Evolutionary conservation across 1,140 invertebrate genomes (phyloP).

Genomic region (Pantala flavescens): DNA sequence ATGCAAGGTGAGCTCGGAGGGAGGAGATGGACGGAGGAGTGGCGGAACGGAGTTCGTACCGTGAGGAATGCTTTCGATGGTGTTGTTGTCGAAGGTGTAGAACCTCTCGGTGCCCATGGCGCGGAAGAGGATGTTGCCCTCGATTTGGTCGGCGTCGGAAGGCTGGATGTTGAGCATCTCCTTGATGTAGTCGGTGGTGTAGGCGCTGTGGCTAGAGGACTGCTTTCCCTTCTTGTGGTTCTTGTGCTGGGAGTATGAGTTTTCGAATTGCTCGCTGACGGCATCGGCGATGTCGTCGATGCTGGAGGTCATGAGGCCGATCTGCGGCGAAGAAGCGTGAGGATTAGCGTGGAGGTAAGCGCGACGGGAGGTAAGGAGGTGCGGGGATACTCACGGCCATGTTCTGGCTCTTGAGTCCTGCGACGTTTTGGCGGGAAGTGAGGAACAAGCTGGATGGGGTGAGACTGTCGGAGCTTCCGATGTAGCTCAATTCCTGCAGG

Average conservation of each 20-base stretch:
- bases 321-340: conserved; percentile 22
- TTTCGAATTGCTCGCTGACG: conserved; percentile 30
- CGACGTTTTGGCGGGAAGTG: conserved; percentile 31
- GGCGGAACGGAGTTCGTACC: conserved; percentile 27
- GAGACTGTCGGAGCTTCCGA: conserved; percentile 44
- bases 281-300: conserved; percentile 37
- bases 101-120: conserved; percentile 35
- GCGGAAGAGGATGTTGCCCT: conserved; percentile 40
- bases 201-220: not conserved
- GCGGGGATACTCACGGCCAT: conserved; percentile 29
- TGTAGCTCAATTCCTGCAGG: conserved; percentile 31
- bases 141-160: conserved; percentile 40
- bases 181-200: conserved; percentile 36
- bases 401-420: conserved; percentile 36
- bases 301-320: conserved; percentile 38
- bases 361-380: not conserved
- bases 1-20: not conserved
- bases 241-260: conserved; percentile 21
- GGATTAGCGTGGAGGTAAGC: not conserved
- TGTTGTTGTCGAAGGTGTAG: conserved; percentile 44
- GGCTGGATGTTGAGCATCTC: conserved; percentile 44
- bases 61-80: conserved; percentile 36
- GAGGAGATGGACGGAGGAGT: not conserved
- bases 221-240: conserved; percentile 23
- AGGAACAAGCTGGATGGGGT: conserved; percentile 39